Base-by-base conservation (phyloP, 2,888 invertebrate species). In the Coecobrya sp. region DNA sequence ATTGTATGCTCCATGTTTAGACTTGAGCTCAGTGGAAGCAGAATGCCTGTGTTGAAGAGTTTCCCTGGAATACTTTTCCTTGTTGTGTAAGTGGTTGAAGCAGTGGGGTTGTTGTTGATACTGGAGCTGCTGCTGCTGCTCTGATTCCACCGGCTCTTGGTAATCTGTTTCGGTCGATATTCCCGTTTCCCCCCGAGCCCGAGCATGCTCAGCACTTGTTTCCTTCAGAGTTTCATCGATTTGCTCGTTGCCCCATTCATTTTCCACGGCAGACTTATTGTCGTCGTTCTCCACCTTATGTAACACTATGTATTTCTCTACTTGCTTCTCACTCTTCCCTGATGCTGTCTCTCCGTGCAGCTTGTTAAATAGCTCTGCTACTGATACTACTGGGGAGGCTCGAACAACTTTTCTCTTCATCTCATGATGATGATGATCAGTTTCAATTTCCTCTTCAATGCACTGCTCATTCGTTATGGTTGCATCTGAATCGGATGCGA, bases 141-240 rank as follows among this genome's bases (percentile, higher is more conserved):
- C 81, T 86, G 70, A 65, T 86, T 86, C 82, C 89, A 89, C 89
- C 92, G 89, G 89, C 89, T 89, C 86, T 89, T 86, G 89, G 92
- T 93, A 92, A 93, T 93, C 91, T 91, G 73, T 55, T 87, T 93
- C 89, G 94, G 94, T 95, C 94, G 94, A 95, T 95, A 95, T 94
- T 93, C 94, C 94, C 70, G 93, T 94, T 94, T 93, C 94, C 94
- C 94, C 92, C 92, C 93, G 94, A 93, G 93, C 92, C 92, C 93
- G 94, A 93, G 93, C 94, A 94, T 93, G 94, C 94, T 91, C 93
- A 93, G 85, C 91, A 92, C 91, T 84, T 76, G 76, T 90, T 91
- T 88, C 92, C 86, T 89, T 91, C 91, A 76, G 88, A 87, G 52
- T 85, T 84, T 65, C 92, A 93, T 93, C 93, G 93, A 93, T 93